Evolutionary conservation across 2,888 invertebrate species (phyloP), one percentile per base, ranked within the genome.

Genomic region (Archaeoteleia sp.): DNA sequence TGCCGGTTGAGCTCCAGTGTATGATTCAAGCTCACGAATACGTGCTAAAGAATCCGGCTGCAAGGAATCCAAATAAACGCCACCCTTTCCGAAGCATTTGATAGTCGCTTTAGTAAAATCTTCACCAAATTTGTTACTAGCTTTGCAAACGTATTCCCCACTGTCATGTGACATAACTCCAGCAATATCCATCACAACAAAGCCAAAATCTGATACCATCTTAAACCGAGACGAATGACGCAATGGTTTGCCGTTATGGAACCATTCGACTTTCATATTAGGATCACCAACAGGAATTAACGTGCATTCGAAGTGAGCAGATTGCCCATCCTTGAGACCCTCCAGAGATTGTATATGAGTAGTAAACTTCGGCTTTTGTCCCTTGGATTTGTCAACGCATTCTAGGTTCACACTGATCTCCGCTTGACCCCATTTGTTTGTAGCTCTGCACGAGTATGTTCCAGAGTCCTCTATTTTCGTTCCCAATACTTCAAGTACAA

Each of bases 291-390:
- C 94, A 1, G 98, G 98, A 10, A 95, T 91, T 40, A 98, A 88
- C 1, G 95, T 96, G 81, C 97, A 97, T 87, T 98, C 97, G 83
- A 97, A 97, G 87, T 97, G 96, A 67, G 95, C 96, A 0, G 95
- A 93, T 84, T 97, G 95, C 1, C 96, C 95, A 83, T 98, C 97
- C 84, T 95, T 95, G 54, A 96, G 89, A 35, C 93, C 93, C 70
- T 93, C 92, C 72, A 95, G 87, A 71, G 90, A 93, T 85, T 95
- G 90, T 75, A 96, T 94, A 46, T 95, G 95, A 0, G 95, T 93
- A 0, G 95, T 96, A 80, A 96, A 96, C 80, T 89, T 91, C 1
- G 96, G 96, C 83, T 93, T 93, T 82, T 95, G 94, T 51, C 95
- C 95, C 78, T 92, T 92, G 65, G 91, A 90, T 79, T 92, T 94